Conservation (phyloP, 2,113 vertebrate genomes). For the Seriola aureovittata region DNA sequence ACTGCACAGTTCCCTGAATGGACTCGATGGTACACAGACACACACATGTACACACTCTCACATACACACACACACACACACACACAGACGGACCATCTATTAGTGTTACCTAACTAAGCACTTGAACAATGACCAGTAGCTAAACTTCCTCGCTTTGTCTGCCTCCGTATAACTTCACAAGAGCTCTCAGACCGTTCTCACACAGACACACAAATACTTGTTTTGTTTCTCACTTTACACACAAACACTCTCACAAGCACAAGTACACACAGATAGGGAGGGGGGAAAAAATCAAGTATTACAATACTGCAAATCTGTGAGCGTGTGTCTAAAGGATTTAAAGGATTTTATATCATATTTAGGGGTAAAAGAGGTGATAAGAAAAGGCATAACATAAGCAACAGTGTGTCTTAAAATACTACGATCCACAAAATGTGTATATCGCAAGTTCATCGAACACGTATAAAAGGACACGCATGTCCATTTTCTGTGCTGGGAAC, state of each 20-base stretch:
- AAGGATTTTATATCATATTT: neutral
- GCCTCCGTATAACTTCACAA: constrained; percentile 79
- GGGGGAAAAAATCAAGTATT: neutral
- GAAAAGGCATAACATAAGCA: neutral
- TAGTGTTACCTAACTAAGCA: constrained; percentile 80
- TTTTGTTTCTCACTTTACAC: constrained; percentile 77
- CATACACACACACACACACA: constrained; percentile 35
- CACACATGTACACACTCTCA: constrained; percentile 12
- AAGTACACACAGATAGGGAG: constrained; percentile 35
- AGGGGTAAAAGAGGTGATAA: neutral
- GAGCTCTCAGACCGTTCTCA: constrained; percentile 80
- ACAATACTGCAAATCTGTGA: constrained; percentile 2
- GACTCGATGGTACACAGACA: constrained; percentile 37
- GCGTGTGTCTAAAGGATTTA: neutral
- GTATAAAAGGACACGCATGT: neutral
- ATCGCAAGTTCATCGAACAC: constrained; percentile 2
- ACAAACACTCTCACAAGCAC: constrained; percentile 65
- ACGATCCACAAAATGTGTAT: neutral
- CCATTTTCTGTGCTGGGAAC: constrained; percentile 33
- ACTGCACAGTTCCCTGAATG: constrained; percentile 57
- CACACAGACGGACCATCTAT: constrained; percentile 68
- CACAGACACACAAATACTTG: constrained; percentile 78
- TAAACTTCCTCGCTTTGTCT: constrained; percentile 87
- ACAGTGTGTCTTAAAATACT: neutral
- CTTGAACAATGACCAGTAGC: constrained; percentile 84